A percentile compares a stretch with the other conserved stretches of the same genome.
phyloP scores from a whole-genome alignment of 1,140 invertebrate species.

The Aphelenchoides avenae region DNA sequence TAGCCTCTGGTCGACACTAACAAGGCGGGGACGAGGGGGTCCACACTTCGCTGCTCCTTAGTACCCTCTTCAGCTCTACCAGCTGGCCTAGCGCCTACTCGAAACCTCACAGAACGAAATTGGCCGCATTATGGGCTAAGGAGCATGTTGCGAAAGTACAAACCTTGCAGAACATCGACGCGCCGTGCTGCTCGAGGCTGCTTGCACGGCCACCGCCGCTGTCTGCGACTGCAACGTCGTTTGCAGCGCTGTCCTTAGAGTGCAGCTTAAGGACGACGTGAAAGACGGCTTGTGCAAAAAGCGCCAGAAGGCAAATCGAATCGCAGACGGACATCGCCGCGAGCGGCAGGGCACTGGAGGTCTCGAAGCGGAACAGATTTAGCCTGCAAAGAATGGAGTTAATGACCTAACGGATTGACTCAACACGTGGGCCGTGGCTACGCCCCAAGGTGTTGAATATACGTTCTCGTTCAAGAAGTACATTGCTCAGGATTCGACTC shows the following conservation, averaged over 20 bases:
- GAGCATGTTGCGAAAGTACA: too few relatives aligned
- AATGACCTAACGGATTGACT: slow-evolving; percentile 24
- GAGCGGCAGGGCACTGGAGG: slow-evolving; percentile 47
- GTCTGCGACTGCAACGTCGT: neutral
- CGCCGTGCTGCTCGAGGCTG: too few relatives aligned
- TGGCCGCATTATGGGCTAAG: too few relatives aligned
- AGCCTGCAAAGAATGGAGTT: slow-evolving; percentile 34
- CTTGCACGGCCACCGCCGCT: slow-evolving; percentile 7
- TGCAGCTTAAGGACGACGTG: slow-evolving; percentile 32
- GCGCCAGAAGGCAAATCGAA: slow-evolving; percentile 47
- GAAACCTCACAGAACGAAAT: too few relatives aligned
- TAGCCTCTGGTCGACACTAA: too few relatives aligned
- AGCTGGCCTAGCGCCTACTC: too few relatives aligned
- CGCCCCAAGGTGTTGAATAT: too few relatives aligned
- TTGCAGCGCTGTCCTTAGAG: slow-evolving; percentile 9
- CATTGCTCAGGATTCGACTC: too few relatives aligned
- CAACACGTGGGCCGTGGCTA: slow-evolving; percentile 18
- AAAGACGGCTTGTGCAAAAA: slow-evolving; percentile 45
- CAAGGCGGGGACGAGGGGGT: too few relatives aligned
- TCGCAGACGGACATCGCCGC: slow-evolving; percentile 54
- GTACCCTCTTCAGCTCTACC: too few relatives aligned
- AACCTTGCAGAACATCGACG: slow-evolving; percentile 50
- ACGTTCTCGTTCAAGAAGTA: too few relatives aligned
- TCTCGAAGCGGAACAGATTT: slow-evolving; percentile 50
- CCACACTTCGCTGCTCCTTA: too few relatives aligned